Conservation (phyloP, 2,797 vertebrate species). For the Tauraco hartlaubi region DNA sequence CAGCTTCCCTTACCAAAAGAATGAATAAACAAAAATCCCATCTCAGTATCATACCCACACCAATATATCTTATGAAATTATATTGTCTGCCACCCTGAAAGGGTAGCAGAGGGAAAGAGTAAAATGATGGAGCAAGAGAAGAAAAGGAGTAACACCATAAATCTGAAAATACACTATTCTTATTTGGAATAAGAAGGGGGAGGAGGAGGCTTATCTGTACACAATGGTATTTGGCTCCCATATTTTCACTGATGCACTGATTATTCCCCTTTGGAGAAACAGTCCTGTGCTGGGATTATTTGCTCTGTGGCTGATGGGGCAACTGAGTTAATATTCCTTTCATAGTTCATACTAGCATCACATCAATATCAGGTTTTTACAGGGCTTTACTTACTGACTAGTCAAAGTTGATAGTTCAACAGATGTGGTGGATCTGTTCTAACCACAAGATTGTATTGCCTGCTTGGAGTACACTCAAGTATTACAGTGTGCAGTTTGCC, state of each 20-base stretch:
- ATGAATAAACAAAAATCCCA: slow-evolving; percentile 32
- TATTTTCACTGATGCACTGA: not conserved
- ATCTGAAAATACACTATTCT: not conserved
- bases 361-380: not conserved
- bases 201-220: not conserved
- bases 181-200: not conserved
- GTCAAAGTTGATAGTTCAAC: not conserved
- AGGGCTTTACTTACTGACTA: not conserved
- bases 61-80: not conserved
- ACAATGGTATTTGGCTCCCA: not conserved
- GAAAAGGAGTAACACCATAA: not conserved
- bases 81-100: not conserved
- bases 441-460: not conserved
- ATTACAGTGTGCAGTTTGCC: not conserved
- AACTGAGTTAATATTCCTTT: not conserved
- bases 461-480: not conserved
- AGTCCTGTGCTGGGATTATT: not conserved
- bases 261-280: not conserved
- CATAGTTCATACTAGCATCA: not conserved
- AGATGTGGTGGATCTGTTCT: not conserved
- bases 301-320: not conserved
- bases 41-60: not conserved
- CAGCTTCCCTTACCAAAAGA: slow-evolving; percentile 9
- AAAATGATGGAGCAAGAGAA: not conserved
- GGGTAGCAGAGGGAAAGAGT: not conserved